A percentile compares a stretch with the other conserved stretches of the same genome.
These are phyloP conservation scores for Ophion ellenae DNA, from an alignment of 2,888 invertebrate genomes.

Conservation along the genomic window DNA sequence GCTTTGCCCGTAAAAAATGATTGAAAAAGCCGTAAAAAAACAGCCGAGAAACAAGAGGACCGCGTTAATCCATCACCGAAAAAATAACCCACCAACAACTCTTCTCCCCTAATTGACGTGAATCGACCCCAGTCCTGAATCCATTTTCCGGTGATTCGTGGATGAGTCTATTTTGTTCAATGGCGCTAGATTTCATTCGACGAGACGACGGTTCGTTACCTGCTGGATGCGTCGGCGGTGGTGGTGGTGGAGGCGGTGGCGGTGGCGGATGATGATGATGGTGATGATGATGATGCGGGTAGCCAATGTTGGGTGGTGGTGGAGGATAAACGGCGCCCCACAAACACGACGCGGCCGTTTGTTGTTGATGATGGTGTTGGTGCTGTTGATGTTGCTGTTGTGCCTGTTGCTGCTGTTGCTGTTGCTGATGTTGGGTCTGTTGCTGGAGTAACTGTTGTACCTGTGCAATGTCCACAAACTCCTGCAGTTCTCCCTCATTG, in stretches of 20 bases:
- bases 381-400: conserved; percentile 89
- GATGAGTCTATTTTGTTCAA: no score
- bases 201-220: conserved; percentile 69
- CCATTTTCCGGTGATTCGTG: neutral
- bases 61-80: no score
- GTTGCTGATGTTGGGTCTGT: conserved; percentile 82
- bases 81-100: no score
- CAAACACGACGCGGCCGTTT: conserved; percentile 72
- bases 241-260: conserved; percentile 60
- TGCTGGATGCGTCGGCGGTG: conserved; percentile 73
- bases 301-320: conserved; percentile 77
- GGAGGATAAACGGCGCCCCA: conserved; percentile 80
- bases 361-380: conserved; percentile 77
- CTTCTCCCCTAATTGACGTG: no score
- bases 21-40: no score
- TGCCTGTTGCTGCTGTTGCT: conserved; percentile 68
- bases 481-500: conserved; percentile 83
- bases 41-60: no score
- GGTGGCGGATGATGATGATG: conserved; percentile 77
- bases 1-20: no score
- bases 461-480: conserved; percentile 93
- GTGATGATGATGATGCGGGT: conserved; percentile 79
- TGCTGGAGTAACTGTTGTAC: conserved; percentile 91
- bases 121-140: no score
- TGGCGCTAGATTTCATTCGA: no score